These are phyloP conservation scores for Lamprologus callipterus DNA, from an alignment of 2,113 vertebrate genomes.

Conservation along the genomic window DNA sequence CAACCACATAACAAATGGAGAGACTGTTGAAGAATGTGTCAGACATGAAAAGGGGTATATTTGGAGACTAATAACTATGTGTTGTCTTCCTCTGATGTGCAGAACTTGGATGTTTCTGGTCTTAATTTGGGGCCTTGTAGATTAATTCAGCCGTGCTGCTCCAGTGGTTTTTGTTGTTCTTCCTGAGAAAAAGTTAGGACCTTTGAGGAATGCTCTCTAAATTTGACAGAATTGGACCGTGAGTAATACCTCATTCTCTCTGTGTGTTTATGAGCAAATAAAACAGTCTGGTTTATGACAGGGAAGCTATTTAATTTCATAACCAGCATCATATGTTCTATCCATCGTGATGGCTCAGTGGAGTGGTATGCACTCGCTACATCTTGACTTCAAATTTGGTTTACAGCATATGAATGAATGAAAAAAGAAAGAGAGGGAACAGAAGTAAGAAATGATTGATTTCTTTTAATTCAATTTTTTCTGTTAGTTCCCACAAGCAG, in stretches of 20 bases:
- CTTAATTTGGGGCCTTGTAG: constrained; percentile 47
- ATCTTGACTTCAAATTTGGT: neutral
- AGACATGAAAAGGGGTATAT: constrained; percentile 56
- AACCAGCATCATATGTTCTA: constrained; percentile 46
- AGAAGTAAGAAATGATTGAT: neutral
- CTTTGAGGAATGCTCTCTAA: constrained; percentile 48
- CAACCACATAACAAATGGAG: constrained; percentile 60
- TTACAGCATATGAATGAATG: neutral
- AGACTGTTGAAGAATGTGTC: constrained; percentile 56
- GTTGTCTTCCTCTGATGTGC: constrained; percentile 46
- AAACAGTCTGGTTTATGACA: constrained; percentile 47
- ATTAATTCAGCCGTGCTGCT: constrained; percentile 34
- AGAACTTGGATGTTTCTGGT: constrained; percentile 42
- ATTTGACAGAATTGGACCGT: constrained; percentile 51
- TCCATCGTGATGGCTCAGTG: neutral
- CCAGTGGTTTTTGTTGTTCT: constrained; percentile 50
- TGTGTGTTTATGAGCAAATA: constrained; percentile 56
- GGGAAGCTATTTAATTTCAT: constrained; percentile 44
- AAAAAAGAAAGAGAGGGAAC: neutral
- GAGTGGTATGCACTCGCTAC: neutral
- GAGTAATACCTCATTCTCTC: constrained; percentile 27
- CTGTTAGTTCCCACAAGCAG: neutral
- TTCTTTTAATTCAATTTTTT: rapidly evolving
- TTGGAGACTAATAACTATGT: constrained; percentile 35
- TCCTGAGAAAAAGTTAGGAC: constrained; percentile 10